A percentile compares a stretch with the other conserved stretches of the same genome.
phyloP scores from a whole-genome alignment of 2,797 vertebrate genomes.

The Phalanger gymnotis region DNA sequence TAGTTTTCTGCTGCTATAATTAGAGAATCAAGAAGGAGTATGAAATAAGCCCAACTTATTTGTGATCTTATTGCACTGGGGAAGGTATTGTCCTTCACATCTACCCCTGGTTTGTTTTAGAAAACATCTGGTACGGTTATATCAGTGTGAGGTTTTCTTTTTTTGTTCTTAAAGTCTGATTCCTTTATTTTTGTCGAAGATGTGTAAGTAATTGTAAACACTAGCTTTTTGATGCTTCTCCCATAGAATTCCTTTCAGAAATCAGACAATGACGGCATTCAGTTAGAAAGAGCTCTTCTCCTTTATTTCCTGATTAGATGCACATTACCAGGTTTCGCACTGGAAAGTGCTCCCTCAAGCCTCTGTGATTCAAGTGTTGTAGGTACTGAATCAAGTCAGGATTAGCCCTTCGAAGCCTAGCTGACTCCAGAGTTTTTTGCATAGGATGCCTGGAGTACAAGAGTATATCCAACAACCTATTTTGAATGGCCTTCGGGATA shows the following conservation, averaged over 20 bases:
- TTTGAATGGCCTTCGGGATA: slow-evolving; percentile 91
- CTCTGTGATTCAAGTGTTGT: slow-evolving; percentile 15
- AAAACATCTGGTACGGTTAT: slow-evolving; percentile 9
- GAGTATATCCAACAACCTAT: slow-evolving; percentile 96
- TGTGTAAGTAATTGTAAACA: neutral
- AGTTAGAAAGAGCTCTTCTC: slow-evolving; percentile 40
- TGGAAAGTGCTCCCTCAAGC: slow-evolving; percentile 15
- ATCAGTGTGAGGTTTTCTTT: slow-evolving; percentile 22
- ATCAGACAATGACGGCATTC: slow-evolving; percentile 21
- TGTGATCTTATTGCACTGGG: neutral
- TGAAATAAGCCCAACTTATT: slow-evolving; percentile 25
- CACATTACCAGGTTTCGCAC: neutral
- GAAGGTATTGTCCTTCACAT: slow-evolving; percentile 29
- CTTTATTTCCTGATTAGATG: neutral
- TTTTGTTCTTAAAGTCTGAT: slow-evolving; percentile 10
- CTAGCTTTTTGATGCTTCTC: neutral
- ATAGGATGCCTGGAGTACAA: slow-evolving; percentile 93
- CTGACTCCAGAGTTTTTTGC: slow-evolving; percentile 61
- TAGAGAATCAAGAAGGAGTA: neutral
- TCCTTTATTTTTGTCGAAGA: slow-evolving; percentile 52
- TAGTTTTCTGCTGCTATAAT: neutral
- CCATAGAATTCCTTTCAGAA: slow-evolving; percentile 28
- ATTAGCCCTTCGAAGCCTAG: slow-evolving; percentile 28
- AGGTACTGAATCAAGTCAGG: slow-evolving; percentile 40
- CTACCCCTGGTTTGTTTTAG: slow-evolving; percentile 33